These are phyloP conservation scores for Pitangus sulphuratus DNA, from an alignment of 2,797 vertebrate species.

Conservation along the genomic window DNA sequence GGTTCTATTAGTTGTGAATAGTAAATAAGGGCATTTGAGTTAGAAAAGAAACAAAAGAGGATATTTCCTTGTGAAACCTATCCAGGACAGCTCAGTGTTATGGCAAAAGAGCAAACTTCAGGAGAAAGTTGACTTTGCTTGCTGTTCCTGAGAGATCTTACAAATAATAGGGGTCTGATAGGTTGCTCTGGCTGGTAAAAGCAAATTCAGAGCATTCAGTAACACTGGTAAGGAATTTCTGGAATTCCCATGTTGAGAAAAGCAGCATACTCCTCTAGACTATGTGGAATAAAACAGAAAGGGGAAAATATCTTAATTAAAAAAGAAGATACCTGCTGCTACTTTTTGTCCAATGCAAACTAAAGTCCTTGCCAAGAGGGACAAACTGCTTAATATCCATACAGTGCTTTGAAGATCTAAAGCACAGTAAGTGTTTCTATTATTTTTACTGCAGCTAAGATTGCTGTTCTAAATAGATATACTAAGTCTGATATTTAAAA, in stretches of 20 bases:
- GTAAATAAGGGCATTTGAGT: not conserved
- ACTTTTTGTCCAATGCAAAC: not conserved
- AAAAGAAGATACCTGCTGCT: not conserved
- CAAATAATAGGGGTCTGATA: not conserved
- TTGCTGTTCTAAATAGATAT: not conserved
- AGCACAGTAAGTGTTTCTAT: not conserved
- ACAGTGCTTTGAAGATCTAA: not conserved
- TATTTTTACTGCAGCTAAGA: not conserved
- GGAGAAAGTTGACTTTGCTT: not conserved
- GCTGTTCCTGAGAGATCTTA: not conserved
- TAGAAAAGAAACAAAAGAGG: not conserved
- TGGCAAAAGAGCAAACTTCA: not conserved
- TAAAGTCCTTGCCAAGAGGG: not conserved
- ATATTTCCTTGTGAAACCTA: not conserved
- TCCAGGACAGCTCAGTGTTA: not conserved
- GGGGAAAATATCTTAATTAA: not conserved
- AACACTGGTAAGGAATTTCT: not conserved
- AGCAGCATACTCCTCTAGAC: not conserved
- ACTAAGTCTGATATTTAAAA: not conserved
- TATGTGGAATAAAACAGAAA: not conserved
- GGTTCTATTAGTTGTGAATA: not conserved
- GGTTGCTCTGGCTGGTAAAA: not conserved
- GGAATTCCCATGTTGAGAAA: not conserved
- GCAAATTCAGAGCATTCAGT: not conserved
- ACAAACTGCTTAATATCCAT: not conserved